Evolutionary conservation across 2,797 vertebrate genomes (phyloP).

Genomic region (Lacerta bilineata): DNA sequence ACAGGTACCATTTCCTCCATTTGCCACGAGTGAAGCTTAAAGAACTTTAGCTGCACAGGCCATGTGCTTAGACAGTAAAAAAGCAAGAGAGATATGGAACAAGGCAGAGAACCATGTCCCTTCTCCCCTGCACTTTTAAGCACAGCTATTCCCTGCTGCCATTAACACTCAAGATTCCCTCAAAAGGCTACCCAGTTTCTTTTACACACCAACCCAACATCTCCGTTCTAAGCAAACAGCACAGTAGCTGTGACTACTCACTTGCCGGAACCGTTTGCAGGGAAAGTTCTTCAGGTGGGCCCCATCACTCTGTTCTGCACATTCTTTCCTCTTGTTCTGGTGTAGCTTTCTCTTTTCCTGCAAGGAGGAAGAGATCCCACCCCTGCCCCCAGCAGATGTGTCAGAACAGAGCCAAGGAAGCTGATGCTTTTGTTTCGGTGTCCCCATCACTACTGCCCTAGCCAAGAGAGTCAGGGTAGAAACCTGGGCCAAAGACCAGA

Average conservation of each 20-base stretch:
- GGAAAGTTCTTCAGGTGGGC: conserved; percentile 81
- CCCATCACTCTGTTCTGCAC: conserved; percentile 68
- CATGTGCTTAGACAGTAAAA: not conserved
- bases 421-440: not conserved
- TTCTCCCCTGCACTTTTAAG: not conserved
- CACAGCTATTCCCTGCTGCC: not conserved
- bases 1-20: no score
- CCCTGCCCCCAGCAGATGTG: conserved; percentile 63
- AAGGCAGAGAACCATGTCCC: no score
- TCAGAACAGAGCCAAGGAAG: not conserved
- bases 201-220: no score
- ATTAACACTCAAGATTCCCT: not conserved
- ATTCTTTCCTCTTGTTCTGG: conserved; percentile 89
- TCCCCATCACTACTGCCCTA: not conserved
- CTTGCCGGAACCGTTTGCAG: conserved; percentile 90
- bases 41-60: not conserved
- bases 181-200: not conserved
- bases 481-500: not conserved
- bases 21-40: not conserved
- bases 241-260: conserved; percentile 37
- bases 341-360: conserved; percentile 84
- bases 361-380: conserved; percentile 69
- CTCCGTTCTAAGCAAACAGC: no score
- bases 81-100: not conserved
- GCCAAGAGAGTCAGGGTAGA: not conserved